Evolutionary conservation across 2,113 vertebrate genomes (phyloP).

Genomic region (Lipotes vexillifer): DNA sequence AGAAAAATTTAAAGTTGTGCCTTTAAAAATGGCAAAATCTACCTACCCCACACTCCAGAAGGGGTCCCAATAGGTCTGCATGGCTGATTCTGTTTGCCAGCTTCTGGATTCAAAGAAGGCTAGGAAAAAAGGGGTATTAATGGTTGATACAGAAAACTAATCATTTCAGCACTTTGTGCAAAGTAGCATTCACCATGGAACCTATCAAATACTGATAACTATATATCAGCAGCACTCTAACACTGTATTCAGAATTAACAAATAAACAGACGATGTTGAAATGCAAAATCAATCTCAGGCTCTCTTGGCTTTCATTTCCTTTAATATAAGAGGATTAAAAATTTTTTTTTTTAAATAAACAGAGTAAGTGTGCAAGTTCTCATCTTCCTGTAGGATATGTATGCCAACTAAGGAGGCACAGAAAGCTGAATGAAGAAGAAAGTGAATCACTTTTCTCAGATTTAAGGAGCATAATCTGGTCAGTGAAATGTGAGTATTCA

Average conservation of each 20-base stretch:
- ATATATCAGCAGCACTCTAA: background rate
- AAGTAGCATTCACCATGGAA: conserved; percentile 31
- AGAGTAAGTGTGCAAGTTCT: background rate
- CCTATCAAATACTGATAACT: background rate
- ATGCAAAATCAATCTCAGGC: conserved; percentile 5
- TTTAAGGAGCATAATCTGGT: conserved; percentile 3
- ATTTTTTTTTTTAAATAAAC: background rate
- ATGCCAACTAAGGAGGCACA: background rate
- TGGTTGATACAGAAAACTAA: conserved; percentile 28
- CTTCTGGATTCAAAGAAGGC: conserved; percentile 99
- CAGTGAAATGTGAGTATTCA: background rate
- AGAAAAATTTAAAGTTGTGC: conserved; percentile 18
- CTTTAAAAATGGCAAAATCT: conserved; percentile 48
- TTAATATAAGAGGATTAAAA: background rate
- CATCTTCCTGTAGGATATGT: background rate
- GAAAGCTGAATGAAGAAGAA: conserved; percentile 25
- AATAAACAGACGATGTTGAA: conserved; percentile 34
- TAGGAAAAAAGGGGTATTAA: conserved; percentile 74
- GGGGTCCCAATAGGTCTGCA: conserved; percentile 93
- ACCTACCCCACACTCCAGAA: conserved; percentile 98
- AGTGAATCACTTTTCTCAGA: background rate
- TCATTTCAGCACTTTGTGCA: conserved; percentile 28
- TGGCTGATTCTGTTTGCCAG: conserved; percentile 92
- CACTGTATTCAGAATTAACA: background rate
- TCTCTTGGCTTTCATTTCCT: conserved; percentile 17